Percentiles rank a stretch among this genome's conserved stretches.
Conservation (phyloP, 2,888 invertebrate genomes). For the Phlogophora meticulosa region DNA sequence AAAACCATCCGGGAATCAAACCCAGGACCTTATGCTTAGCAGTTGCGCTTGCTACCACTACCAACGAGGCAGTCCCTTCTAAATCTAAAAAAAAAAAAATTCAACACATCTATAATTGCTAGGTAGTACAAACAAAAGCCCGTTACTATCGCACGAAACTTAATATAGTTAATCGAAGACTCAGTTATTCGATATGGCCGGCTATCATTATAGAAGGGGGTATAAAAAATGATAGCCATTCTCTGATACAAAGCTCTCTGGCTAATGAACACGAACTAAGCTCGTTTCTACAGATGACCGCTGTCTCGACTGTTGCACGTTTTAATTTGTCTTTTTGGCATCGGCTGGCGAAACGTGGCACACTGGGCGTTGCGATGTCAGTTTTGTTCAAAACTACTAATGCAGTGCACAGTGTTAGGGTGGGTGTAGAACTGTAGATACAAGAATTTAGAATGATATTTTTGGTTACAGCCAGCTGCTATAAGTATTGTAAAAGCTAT, state of each 20-base stretch:
- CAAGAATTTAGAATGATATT: background rate
- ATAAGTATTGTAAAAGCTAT: conserved; percentile 6
- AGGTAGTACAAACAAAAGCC: conserved; percentile 46
- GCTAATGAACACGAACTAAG: conserved; percentile 66
- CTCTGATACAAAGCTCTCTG: conserved; percentile 64
- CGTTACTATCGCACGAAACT: conserved; percentile 47
- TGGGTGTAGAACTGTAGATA: background rate
- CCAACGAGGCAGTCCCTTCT: background rate
- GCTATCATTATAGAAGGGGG: conserved; percentile 54
- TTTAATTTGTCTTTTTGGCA: conserved; percentile 51
- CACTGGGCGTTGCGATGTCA: conserved; percentile 34
- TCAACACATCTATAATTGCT: conserved; percentile 21
- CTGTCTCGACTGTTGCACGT: conserved; percentile 46
- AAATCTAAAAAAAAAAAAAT: conserved; percentile 31
- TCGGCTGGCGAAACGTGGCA: conserved; percentile 31
- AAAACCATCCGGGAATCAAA: too few species aligned
- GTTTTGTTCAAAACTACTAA: conserved; percentile 1
- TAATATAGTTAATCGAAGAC: conserved; percentile 54
- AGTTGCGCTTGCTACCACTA: too few species aligned
- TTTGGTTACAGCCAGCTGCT: background rate
- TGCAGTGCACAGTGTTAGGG: background rate
- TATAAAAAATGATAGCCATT: conserved; percentile 60
- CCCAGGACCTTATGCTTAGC: too few species aligned
- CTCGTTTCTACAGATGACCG: conserved; percentile 62
- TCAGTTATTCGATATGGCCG: conserved; percentile 52